Evolutionary conservation across 2,888 invertebrate genomes (phyloP), one percentile per base, ranked within the genome.

Genomic region (Hyalella azteca): DNA sequence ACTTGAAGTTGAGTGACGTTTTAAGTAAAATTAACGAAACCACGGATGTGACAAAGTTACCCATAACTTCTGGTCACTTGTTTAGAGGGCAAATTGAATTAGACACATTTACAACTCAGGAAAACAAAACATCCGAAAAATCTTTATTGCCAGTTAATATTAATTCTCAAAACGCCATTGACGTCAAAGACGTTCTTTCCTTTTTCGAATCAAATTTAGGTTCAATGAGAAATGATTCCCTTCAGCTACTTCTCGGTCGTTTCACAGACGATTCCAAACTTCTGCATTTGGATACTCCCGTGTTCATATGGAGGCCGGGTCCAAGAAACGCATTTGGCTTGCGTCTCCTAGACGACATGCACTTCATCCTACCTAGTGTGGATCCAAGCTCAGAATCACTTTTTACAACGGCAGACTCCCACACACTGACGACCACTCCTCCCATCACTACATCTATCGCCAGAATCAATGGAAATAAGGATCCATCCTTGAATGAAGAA

Each of bases 231-330:
- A 36, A 66, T 7, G 66, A 66, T 36, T 66, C 66, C 19, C 13
- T 66, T 22, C 36, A 66, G 13, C 29, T 66, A 32, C 29, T 66
- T 19, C 66, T 36, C 9, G 19, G n/a, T 32, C 66, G 66, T 66
- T 66, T 66, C 29, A 29, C 66, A 7, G 36, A 66, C 39, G n/a
- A 22, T 29, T 36, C 66, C 29, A 32, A 66, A 29, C 66, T 66
- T 7, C 19, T 66, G 5, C 66, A 66, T 36, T 29, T 66, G 66
- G 66, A 66, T 7, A 66, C 66, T 36, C 66, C 66, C 4, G 66
- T 66, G 36, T 66, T 36, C 36, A 66, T 66, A 2, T 66, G 66
- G 66, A 66, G 66, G 36, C 66, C 66, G 32, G 66, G 66, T 15
- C 36, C 66, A 19, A 15, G 36, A 32, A 66, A 36, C 7, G 66